Percentiles rank a stretch among this genome's conserved stretches.
Conservation (phyloP, 2,888 invertebrate species). For the Oscheius onirici region DNA sequence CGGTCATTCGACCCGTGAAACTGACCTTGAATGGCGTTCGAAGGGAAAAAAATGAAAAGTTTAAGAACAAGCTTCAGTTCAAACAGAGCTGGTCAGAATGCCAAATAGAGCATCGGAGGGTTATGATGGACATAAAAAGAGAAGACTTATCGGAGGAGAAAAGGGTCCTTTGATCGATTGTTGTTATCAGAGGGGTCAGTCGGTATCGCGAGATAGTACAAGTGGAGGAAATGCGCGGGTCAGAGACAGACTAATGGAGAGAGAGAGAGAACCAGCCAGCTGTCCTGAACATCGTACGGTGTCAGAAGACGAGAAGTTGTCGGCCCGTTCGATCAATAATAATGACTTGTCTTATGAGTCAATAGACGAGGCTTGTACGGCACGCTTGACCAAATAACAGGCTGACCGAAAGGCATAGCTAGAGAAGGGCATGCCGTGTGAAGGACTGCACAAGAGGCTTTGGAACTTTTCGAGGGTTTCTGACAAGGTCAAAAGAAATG, state of each 20-base stretch:
- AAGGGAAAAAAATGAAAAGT: no score
- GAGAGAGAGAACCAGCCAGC: not conserved
- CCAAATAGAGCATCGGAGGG: not conserved
- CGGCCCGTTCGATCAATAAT: slow-evolving; percentile 19
- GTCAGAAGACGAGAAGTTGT: slow-evolving; percentile 9
- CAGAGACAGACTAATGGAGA: slow-evolving; percentile 9
- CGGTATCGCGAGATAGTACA: slow-evolving; percentile 28
- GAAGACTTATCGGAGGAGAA: slow-evolving; percentile 9
- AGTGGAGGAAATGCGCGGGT: slow-evolving; percentile 2
- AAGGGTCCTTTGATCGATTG: slow-evolving; percentile 10
- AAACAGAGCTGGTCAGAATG: no score
- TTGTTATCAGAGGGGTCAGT: slow-evolving; percentile 27
- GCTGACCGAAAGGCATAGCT: slow-evolving; percentile 19
- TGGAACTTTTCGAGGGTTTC: not conserved
- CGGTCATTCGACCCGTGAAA: not conserved
- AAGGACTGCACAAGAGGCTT: slow-evolving; percentile 9
- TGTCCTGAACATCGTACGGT: not conserved
- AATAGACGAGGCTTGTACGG: slow-evolving; percentile 32
- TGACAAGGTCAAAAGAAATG: not conserved
- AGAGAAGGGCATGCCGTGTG: not conserved
- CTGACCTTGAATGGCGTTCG: no score
- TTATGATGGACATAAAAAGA: slow-evolving; percentile 6
- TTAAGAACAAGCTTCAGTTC: no score
- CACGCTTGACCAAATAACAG: slow-evolving; percentile 19
- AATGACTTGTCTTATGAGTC: slow-evolving; percentile 31